Percentiles rank a stretch among this genome's conserved stretches.
Conservation (phyloP, 37 sponge, comb jelly and placozoan genomes). For the Spongia lamella region DNA sequence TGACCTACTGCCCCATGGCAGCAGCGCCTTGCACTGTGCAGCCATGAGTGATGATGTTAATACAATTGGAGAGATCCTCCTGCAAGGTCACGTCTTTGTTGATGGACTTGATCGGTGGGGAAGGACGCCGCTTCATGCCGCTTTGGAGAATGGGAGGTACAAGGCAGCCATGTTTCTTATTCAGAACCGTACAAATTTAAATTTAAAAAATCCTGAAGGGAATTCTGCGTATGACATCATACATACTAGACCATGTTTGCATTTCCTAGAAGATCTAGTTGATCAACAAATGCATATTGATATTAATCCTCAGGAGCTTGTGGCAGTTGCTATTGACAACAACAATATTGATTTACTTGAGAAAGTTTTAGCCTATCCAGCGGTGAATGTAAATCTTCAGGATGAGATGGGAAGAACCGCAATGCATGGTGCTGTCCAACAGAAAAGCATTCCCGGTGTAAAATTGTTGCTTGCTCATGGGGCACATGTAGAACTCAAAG, state of each 20-base stretch:
- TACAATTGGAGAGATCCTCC: conserved; percentile 8
- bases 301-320: neutral
- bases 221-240: too few relatives aligned
- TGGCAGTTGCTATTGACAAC: conserved; percentile 16
- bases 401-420: conserved; percentile 45
- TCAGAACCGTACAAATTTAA: conserved; percentile 26
- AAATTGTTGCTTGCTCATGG: conserved; percentile 19
- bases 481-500: neutral
- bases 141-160: conserved; percentile 39
- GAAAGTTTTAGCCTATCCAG: neutral
- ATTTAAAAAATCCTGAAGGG: neutral
- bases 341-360: conserved; percentile 12
- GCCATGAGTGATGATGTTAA: conserved; percentile 23
- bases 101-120: conserved; percentile 33
- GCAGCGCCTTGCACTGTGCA: conserved; percentile 50
- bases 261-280: too few relatives aligned
- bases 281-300: too few relatives aligned
- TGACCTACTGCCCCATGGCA: conserved; percentile 29
- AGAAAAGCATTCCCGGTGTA: conserved; percentile 1
- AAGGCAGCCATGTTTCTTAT: conserved; percentile 47
- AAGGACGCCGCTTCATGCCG: conserved; percentile 46
- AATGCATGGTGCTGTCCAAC: conserved; percentile 48
- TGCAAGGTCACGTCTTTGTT: neutral
- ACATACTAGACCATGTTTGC: too few relatives aligned
- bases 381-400: neutral